Conservation (phyloP, 2,113 vertebrate species). For the Perca fluviatilis region DNA sequence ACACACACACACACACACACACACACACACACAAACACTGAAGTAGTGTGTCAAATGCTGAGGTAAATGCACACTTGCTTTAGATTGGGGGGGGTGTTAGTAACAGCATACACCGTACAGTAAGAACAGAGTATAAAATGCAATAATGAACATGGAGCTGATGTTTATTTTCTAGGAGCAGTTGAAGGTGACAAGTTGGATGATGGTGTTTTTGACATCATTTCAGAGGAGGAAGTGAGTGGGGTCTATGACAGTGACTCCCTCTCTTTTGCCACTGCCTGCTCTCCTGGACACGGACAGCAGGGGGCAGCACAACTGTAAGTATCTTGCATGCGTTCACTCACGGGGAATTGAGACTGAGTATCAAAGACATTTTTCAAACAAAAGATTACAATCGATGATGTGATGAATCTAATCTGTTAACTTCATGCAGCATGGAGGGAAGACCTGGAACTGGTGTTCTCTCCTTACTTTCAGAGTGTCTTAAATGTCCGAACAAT, state of each 20-base stretch:
- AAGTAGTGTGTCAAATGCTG: not conserved
- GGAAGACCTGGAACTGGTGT: too few relatives aligned
- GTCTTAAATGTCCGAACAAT: too few relatives aligned
- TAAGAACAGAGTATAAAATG: not conserved
- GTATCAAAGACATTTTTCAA: not conserved
- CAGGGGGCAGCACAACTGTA: conserved; percentile 87
- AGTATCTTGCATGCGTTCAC: conserved; percentile 77
- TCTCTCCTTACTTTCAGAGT: too few relatives aligned
- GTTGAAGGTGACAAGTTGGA: conserved; percentile 81
- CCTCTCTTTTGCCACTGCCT: conserved; percentile 81
- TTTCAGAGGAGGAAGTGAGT: conserved; percentile 95
- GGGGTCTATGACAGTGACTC: conserved; percentile 87
- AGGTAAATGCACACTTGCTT: not conserved
- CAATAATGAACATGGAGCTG: not conserved
- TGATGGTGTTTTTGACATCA: conserved; percentile 93
- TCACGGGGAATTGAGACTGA: not conserved
- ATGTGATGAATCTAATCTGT: too few relatives aligned
- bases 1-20: not conserved
- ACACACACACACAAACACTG: not conserved
- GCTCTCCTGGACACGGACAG: conserved; percentile 79
- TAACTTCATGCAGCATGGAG: too few relatives aligned
- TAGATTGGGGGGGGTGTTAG: not conserved
- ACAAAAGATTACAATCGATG: too few relatives aligned
- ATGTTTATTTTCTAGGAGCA: conserved; percentile 62
- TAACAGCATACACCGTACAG: not conserved